Evolutionary conservation across 2,888 invertebrate genomes (phyloP).

Genomic region (Dryobota labecula): DNA sequence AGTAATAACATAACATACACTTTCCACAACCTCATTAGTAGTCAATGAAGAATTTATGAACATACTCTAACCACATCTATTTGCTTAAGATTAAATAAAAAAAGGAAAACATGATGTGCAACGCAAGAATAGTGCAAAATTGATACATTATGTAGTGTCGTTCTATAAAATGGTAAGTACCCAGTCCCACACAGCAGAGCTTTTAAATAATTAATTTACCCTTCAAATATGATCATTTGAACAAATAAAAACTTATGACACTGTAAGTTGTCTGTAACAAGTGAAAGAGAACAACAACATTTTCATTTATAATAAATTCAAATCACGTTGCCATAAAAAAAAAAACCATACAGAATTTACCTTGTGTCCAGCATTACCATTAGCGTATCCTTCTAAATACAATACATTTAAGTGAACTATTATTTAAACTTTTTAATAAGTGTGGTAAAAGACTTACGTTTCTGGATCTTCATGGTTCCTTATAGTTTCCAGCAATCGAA

Average conservation of each 20-base stretch:
- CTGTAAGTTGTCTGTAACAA: neutral
- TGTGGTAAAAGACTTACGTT: conserved; percentile 88
- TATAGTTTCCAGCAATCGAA: conserved; percentile 96
- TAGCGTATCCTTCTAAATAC: neutral
- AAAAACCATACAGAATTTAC: neutral
- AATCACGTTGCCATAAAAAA: neutral
- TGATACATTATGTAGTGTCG: neutral
- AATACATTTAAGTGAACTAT: neutral
- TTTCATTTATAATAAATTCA: too few species aligned
- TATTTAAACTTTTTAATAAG: neutral
- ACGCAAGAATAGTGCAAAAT: neutral
- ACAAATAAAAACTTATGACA: neutral
- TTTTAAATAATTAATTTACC: neutral
- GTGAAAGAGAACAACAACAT: neutral
- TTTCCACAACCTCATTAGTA: neutral
- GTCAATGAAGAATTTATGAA: neutral
- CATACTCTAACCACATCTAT: neutral
- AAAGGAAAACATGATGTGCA: neutral
- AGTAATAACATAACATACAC: neutral
- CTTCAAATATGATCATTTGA: neutral
- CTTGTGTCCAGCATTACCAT: neutral
- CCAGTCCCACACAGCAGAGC: neutral
- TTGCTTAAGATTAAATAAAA: neutral
- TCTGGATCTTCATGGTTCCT: conserved; percentile 94
- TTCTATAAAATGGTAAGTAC: neutral